These are phyloP conservation scores for Mayetiola destructor DNA, from an alignment of 2,888 invertebrate genomes.

Conservation along the genomic window DNA sequence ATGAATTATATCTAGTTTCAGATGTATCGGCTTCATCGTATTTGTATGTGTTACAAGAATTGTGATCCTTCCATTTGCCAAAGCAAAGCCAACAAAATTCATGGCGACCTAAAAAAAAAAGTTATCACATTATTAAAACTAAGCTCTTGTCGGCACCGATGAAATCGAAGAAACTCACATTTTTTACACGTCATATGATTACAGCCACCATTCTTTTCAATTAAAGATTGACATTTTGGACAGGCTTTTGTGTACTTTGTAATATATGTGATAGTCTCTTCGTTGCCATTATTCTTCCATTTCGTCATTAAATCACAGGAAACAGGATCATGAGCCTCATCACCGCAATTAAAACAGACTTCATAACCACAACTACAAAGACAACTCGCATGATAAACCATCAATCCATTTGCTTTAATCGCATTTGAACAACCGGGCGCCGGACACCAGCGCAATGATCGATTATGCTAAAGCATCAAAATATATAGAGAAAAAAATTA, in stretches of 20 bases:
- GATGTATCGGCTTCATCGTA: constrained; percentile 95
- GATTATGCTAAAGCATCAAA: constrained; percentile 65
- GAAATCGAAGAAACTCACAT: too few relatives aligned
- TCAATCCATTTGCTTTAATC: constrained; percentile 73
- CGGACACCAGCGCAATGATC: constrained; percentile 93
- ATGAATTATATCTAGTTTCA: too few relatives aligned
- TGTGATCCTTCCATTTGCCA: constrained; percentile 97
- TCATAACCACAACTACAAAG: constrained; percentile 84
- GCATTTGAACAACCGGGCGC: constrained; percentile 95
- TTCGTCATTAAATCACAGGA: constrained; percentile 81
- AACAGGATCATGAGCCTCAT: constrained; percentile 97
- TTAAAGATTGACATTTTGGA: background rate
- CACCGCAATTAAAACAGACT: constrained; percentile 93
- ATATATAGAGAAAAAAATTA: constrained; percentile 16
- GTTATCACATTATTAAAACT: too few relatives aligned
- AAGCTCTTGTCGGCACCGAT: too few relatives aligned
- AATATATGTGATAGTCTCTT: constrained; percentile 99
- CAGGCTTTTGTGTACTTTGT: constrained; percentile 36
- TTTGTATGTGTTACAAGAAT: constrained; percentile 94
- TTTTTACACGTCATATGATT: background rate
- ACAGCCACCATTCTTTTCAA: constrained; percentile 6
- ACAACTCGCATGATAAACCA: constrained; percentile 66
- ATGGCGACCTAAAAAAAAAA: too few relatives aligned
- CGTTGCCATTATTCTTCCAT: constrained; percentile 99
- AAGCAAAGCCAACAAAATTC: constrained; percentile 99